Percentiles rank a stretch among this genome's conserved stretches.
These are phyloP conservation scores for Drosophila differens DNA, from an alignment of 2,888 invertebrate species.

Conservation along the genomic window DNA sequence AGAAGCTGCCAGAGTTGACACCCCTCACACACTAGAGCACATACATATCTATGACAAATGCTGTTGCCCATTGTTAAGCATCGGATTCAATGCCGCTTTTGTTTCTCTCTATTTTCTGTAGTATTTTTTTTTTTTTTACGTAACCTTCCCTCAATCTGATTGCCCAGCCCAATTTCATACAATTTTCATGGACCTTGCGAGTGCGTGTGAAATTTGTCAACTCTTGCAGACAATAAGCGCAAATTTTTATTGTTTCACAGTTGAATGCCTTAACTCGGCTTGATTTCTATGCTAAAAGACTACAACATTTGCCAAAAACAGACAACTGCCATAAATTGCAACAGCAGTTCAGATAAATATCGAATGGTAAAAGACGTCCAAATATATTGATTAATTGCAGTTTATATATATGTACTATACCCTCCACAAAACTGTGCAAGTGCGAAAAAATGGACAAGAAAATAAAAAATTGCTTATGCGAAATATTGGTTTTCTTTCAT, in stretches of 20 bases:
- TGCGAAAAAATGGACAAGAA: neutral
- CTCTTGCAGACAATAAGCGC: conserved; percentile 49
- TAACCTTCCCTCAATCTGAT: conserved; percentile 46
- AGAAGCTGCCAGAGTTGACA: conserved; percentile 44
- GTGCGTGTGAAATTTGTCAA: conserved; percentile 72
- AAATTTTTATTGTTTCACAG: conserved; percentile 59
- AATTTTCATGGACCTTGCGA: conserved; percentile 57
- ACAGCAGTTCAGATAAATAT: neutral
- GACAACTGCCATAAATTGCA: conserved; percentile 41
- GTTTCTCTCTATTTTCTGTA: conserved; percentile 11
- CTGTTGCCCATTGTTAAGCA: conserved; percentile 37
- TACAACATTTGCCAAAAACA: conserved; percentile 35
- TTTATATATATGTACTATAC: too few species aligned
- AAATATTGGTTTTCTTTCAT: neutral
- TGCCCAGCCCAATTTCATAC: conserved; percentile 55
- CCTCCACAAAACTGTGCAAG: neutral
- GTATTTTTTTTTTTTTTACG: conserved; percentile 2
- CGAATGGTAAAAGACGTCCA: neutral
- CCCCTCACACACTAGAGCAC: conserved; percentile 14
- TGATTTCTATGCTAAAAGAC: conserved; percentile 26
- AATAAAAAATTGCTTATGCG: too few species aligned
- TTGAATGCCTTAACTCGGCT: conserved; percentile 48
- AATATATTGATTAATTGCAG: conserved; percentile 5
- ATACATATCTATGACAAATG: conserved; percentile 63
- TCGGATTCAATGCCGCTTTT: conserved; percentile 14